These are phyloP conservation scores for Dromius quadrimaculatus DNA, from an alignment of 2,888 invertebrate genomes.

Conservation along the genomic window DNA sequence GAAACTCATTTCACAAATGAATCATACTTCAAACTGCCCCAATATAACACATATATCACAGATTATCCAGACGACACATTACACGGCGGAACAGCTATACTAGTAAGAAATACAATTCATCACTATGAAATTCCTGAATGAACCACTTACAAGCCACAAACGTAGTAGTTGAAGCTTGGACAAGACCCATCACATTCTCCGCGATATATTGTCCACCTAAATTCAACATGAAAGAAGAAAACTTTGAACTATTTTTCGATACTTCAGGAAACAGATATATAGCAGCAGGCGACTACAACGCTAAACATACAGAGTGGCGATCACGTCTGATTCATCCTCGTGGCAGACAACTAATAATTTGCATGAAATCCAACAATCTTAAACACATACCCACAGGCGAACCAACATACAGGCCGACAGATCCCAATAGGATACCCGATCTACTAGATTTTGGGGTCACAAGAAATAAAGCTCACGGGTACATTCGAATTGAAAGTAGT, in stretches of 20 bases:
- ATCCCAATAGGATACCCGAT: conserved; percentile 56
- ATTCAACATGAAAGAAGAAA: conserved; percentile 53
- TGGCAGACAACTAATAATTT: conserved; percentile 40
- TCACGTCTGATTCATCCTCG: conserved; percentile 51
- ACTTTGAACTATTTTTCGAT: conserved; percentile 51
- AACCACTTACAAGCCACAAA: too few species aligned
- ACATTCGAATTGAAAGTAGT: too few species aligned
- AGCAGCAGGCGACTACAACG: conserved; percentile 53
- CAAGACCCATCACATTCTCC: neutral
- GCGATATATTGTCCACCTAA: conserved; percentile 54
- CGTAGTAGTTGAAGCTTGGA: too few species aligned
- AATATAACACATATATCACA: too few species aligned
- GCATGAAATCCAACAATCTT: conserved; percentile 29
- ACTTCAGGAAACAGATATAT: conserved; percentile 52
- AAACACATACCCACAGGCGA: conserved; percentile 51
- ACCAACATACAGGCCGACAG: conserved; percentile 57
- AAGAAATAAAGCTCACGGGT: too few species aligned
- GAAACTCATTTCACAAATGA: too few species aligned
- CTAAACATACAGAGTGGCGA: conserved; percentile 55
- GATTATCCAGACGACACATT: too few species aligned
- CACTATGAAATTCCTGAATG: too few species aligned
- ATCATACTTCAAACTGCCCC: too few species aligned
- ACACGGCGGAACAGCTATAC: too few species aligned
- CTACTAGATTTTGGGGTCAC: conserved; percentile 53
- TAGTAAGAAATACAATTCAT: too few species aligned